Evolutionary conservation across 64 coral and sea anemone species (phyloP).

Genomic region (Dendronephthya gigantea): DNA sequence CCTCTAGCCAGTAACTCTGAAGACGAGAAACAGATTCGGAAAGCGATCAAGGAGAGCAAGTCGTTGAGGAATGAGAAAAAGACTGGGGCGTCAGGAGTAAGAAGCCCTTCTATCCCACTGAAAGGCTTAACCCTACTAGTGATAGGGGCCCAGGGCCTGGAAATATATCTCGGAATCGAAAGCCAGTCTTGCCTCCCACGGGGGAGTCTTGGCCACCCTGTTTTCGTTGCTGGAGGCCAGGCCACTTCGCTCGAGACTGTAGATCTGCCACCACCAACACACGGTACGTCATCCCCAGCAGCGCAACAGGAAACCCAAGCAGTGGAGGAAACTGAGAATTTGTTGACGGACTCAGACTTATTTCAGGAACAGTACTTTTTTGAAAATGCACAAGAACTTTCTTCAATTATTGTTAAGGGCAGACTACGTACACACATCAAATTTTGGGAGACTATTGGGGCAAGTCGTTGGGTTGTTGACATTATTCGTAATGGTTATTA

Average conservation of each 20-base stretch:
- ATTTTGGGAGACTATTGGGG: slow-evolving; percentile 5
- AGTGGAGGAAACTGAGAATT: background rate
- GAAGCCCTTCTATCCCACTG: background rate
- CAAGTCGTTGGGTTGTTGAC: slow-evolving; percentile 19
- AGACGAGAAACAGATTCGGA: slow-evolving; percentile 24
- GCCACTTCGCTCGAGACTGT: slow-evolving; percentile 20
- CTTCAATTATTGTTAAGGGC: background rate
- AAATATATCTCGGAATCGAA: no score
- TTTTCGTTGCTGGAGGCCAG: background rate
- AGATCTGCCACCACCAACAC: background rate
- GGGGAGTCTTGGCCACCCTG: background rate
- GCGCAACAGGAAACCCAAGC: background rate
- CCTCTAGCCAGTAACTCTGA: slow-evolving; percentile 24
- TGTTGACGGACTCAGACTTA: background rate
- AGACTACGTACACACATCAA: background rate
- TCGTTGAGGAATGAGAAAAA: slow-evolving; percentile 3
- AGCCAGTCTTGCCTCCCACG: background rate
- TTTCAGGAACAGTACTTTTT: background rate
- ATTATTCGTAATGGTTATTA: slow-evolving; percentile 23
- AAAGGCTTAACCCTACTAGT: background rate
- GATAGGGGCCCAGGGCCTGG: background rate
- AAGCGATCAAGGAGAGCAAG: slow-evolving; percentile 32
- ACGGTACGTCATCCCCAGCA: background rate
- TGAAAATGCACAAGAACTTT: background rate
- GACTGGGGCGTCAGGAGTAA: background rate